phyloP scores from a whole-genome alignment of 2,888 invertebrate genomes.

The Drosophila fulvimacula region DNA sequence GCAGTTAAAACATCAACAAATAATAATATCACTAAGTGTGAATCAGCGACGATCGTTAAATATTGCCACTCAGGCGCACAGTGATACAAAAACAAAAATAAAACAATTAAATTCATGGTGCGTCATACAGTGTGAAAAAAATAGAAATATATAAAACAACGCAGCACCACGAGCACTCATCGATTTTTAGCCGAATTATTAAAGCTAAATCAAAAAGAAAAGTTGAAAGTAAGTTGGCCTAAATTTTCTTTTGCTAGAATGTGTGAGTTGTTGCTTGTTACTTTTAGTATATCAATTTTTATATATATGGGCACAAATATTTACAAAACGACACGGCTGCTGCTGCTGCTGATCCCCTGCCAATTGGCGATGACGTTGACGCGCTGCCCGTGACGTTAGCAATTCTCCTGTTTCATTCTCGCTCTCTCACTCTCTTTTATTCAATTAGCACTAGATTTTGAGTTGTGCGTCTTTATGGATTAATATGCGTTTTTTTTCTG shows the following conservation, averaged over 20 bases:
- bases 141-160: conserved; percentile 15
- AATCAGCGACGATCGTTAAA: conserved; percentile 26
- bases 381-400: conserved; percentile 55
- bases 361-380: conserved; percentile 51
- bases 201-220: conserved; percentile 29
- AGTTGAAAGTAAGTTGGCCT: conserved; percentile 56
- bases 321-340: conserved; percentile 23
- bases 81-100: conserved; percentile 26
- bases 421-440: not conserved
- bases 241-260: conserved; percentile 20
- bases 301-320: conserved; percentile 19
- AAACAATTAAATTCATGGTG: conserved; percentile 33
- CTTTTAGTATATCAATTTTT: conserved; percentile 10
- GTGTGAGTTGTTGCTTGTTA: conserved; percentile 8
- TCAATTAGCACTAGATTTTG: conserved; percentile 26
- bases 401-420: conserved; percentile 7
- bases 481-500: conserved; percentile 23
- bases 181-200: conserved; percentile 60
- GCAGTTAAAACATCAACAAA: conserved; percentile 27
- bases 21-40: conserved; percentile 53
- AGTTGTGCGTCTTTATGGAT: conserved; percentile 22
- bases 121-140: conserved; percentile 36
- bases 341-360: conserved; percentile 8
- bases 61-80: conserved; percentile 42
- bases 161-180: conserved; percentile 44